Percentiles rank a stretch among this genome's conserved stretches.
Conservation (phyloP, 2,888 invertebrate species). For the Pantelozetes paolii region DNA sequence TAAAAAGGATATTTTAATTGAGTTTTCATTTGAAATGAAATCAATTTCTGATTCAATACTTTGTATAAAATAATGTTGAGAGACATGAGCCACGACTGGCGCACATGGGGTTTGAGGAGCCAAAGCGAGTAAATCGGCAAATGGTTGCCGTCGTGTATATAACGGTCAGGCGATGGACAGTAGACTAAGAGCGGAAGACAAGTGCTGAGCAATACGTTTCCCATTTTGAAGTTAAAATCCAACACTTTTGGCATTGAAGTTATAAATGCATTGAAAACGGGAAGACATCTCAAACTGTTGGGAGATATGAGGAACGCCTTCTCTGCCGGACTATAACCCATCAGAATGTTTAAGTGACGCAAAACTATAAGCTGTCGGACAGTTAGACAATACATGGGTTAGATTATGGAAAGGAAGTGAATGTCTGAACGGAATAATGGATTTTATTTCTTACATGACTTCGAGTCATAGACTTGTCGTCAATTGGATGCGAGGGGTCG, state of each 20-base stretch:
- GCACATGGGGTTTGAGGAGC: constrained; percentile 76
- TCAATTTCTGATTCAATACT: constrained; percentile 57
- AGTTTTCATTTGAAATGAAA: not conserved
- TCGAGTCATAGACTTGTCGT: constrained; percentile 73
- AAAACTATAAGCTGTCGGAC: constrained; percentile 72
- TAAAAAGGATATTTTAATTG: constrained; percentile 25
- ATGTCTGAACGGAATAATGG: constrained; percentile 2
- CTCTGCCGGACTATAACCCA: constrained; percentile 89
- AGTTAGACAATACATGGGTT: not conserved
- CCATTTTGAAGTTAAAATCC: constrained; percentile 93
- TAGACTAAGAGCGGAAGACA: constrained; percentile 74
- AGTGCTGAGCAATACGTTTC: constrained; percentile 78
- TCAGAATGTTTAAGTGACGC: constrained; percentile 80
- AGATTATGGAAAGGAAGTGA: constrained; percentile 32
- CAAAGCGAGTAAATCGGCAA: constrained; percentile 75
- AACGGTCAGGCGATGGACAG: constrained; percentile 68
- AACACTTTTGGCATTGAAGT: constrained; percentile 81
- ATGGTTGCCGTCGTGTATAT: constrained; percentile 59
- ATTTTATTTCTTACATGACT: constrained; percentile 53
- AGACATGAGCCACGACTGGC: constrained; percentile 89
- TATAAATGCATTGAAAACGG: constrained; percentile 93
- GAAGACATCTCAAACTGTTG: constrained; percentile 76
- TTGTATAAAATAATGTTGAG: constrained; percentile 91
- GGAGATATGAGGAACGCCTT: constrained; percentile 87
- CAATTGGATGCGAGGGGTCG: constrained; percentile 76